phyloP scores from a whole-genome alignment of 53 echinoderm and acorn worm species.

The Echinometra lucunter region DNA sequence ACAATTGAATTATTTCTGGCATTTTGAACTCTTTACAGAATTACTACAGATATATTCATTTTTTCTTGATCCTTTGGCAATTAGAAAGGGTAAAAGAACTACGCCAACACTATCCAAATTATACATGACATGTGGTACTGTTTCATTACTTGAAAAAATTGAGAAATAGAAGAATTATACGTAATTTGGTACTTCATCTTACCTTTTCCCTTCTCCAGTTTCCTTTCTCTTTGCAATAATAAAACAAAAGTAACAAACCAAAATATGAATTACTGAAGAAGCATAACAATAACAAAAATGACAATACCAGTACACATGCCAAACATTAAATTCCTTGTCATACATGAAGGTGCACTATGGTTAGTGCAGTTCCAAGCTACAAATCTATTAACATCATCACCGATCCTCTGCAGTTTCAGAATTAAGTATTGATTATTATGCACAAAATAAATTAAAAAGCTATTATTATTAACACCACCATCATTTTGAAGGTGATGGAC shows the following conservation, averaged over 20 bases:
- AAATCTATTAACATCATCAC: too few relatives aligned
- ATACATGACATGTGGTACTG: too few relatives aligned
- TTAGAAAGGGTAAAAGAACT: neutral
- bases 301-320: too few relatives aligned
- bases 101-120: neutral
- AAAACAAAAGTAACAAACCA: neutral
- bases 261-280: conserved; percentile 5
- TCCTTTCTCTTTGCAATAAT: conserved; percentile 80
- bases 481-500: too few relatives aligned
- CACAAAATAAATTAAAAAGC: too few relatives aligned
- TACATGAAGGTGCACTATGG: too few relatives aligned
- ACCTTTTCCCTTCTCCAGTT: conserved; percentile 83
- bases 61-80: neutral
- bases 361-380: too few relatives aligned
- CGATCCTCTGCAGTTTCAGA: too few relatives aligned
- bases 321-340: too few relatives aligned
- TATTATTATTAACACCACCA: too few relatives aligned
- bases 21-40: neutral
- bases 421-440: too few relatives aligned
- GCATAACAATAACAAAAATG: neutral
- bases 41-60: neutral
- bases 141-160: too few relatives aligned
- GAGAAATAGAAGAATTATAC: neutral
- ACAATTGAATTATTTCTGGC: neutral
- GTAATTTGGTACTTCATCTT: neutral